Base-by-base conservation (phyloP, 2,888 invertebrate genomes). In the Criorhina ranunculi region DNA sequence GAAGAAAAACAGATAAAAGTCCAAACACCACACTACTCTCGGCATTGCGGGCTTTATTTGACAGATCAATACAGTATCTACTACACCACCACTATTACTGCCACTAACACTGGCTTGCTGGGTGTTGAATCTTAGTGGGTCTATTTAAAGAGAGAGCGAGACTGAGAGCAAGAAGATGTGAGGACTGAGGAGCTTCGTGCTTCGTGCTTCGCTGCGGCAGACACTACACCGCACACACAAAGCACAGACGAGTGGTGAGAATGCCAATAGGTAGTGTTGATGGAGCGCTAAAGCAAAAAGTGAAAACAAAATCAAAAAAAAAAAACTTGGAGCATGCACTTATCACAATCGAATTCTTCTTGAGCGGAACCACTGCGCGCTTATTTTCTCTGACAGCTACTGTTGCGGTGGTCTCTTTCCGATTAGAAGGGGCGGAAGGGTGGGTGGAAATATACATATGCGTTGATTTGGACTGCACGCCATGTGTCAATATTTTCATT, bases 41-140 rank as follows among this genome's bases (percentile, higher is more conserved):
- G 70, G 75, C 85, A 80, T 66, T 85, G 80, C 85, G 70, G 85
- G 73, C 64, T 75, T 85, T 46, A 37, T 66, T 59, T 80, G 80
- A 85, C 85, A 85, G 85, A 85, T 85, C 85, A 85, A 85, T 85
- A 85, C 73, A 77, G 77, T 49, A 51, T 24, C 59, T 17, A 73
- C 72, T 75, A 55, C 24, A 24, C 24, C 24, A 42, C 42, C 37
- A 66, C 67, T 31, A 53, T 29, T 44, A 24, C 33, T 11, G 29
- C 60, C 15, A 44, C 12, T 15, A 33, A 11, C 24, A n/a, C 35
- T 17, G 42, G 46, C 53, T 37, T 35, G 9, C 31, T 17, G 42
- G 49, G 11, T 44, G 5, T 37, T 64, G 19, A 51, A 46, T 59
- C 37, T 76, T 44, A 33, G 15, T n/a, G 11, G 55, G 40, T 53